These are phyloP conservation scores for Hydrotaea cyrtoneurina DNA, from an alignment of 2,888 invertebrate genomes.

Conservation along the genomic window DNA sequence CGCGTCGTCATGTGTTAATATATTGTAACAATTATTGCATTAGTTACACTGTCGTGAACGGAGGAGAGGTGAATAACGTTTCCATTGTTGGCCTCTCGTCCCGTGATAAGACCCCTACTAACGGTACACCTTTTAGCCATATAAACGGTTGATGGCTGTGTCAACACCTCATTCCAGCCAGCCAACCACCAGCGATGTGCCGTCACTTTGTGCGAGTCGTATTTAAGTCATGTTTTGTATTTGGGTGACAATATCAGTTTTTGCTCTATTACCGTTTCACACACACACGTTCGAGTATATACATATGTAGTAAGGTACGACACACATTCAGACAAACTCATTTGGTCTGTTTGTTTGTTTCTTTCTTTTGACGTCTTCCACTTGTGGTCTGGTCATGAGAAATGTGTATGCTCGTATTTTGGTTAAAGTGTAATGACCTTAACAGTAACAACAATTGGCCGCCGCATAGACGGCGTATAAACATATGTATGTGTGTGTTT, in stretches of 20 bases:
- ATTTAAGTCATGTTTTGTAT: not conserved
- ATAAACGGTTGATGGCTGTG: not conserved
- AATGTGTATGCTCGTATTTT: slow-evolving; percentile 11
- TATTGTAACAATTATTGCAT: slow-evolving; percentile 33
- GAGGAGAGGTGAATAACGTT: slow-evolving; percentile 27
- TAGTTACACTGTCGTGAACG: slow-evolving; percentile 23
- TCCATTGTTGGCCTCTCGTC: slow-evolving; percentile 6
- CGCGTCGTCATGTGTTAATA: slow-evolving; percentile 27
- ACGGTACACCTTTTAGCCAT: slow-evolving; percentile 27
- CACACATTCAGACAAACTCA: no score
- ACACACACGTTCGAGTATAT: no score
- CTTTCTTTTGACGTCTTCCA: not conserved
- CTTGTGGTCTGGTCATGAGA: slow-evolving; percentile 17
- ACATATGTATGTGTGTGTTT: no score
- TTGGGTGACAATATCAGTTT: slow-evolving; percentile 22
- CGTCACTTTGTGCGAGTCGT: not conserved
- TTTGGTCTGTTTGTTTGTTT: not conserved
- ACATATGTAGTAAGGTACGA: no score
- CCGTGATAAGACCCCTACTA: slow-evolving; percentile 7
- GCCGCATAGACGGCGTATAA: no score
- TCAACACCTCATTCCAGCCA: not conserved
- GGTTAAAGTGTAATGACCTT: slow-evolving; percentile 43
- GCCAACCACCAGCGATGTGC: not conserved
- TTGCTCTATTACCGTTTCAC: slow-evolving; percentile 26
- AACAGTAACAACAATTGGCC: not conserved